These are phyloP conservation scores for Carabus problematicus DNA, from an alignment of 2,888 invertebrate species.

Conservation along the genomic window DNA sequence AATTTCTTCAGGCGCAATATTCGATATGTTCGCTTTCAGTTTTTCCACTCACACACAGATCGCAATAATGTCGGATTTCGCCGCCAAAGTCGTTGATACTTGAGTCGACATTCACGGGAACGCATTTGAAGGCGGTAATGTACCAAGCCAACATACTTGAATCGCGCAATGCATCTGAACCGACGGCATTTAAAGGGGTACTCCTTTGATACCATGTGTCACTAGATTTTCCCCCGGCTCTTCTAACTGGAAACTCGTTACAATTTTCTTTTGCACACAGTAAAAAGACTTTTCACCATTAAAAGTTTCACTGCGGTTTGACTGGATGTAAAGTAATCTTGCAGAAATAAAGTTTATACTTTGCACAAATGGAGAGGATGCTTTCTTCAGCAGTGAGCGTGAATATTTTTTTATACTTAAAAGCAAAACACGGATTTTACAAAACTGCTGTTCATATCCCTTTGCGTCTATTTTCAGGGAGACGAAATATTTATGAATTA, in stretches of 20 bases:
- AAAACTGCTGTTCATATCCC: too few relatives aligned
- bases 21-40: conserved; percentile 6
- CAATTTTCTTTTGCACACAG: conserved; percentile 25
- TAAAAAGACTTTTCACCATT: conserved; percentile 33
- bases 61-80: conserved; percentile 33
- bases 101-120: not conserved
- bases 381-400: not conserved
- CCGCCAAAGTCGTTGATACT: conserved; percentile 17
- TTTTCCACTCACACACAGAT: not conserved
- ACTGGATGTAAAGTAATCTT: conserved; percentile 25
- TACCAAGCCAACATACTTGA: conserved; percentile 11
- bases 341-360: conserved; percentile 24
- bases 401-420: too few relatives aligned
- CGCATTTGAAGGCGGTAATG: conserved; percentile 6
- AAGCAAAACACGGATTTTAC: too few relatives aligned
- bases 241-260: conserved; percentile 19
- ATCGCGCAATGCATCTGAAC: conserved; percentile 42
- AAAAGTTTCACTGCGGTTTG: conserved; percentile 24
- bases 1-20: conserved; percentile 1
- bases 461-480: too few relatives aligned
- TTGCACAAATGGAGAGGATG: not conserved
- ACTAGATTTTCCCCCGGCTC: conserved; percentile 23
- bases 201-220: conserved; percentile 47
- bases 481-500: too few relatives aligned
- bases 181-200: conserved; percentile 37